Evolutionary conservation across 2,888 invertebrate genomes (phyloP), one percentile per base, ranked within the genome.

Genomic region (Polydesmus complanatus): DNA sequence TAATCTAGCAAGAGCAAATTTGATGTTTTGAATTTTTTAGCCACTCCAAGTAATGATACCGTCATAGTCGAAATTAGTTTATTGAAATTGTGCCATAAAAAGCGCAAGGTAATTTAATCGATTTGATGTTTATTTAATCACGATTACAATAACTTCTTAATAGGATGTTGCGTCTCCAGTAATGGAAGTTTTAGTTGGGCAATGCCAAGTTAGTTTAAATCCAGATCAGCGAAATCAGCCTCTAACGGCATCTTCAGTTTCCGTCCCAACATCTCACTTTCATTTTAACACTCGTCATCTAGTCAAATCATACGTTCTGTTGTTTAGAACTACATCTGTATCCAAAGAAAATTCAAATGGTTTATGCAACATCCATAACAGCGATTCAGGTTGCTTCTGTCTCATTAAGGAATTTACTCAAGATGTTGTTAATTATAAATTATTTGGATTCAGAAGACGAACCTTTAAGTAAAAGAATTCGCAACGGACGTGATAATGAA

Each of bases 201-300:
- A 69, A 61, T 68, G 70, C 21, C 68, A 67, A 48, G 69, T 73
- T 23, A 69, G 71, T 50, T 67, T 71, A 26, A 74, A 74, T 64
- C 71, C 70, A n/a, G 68, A 67, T 57, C 53, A 60, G 19, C 37
- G 54, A 51, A 65, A 64, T 59, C 64, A 64, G 56, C 65, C 81
- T 1, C 81, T 81, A 78, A 68, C 68, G 65, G 83, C 84, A 63
- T 83, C 88, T 1, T 86, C 88, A 23, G 83, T 92, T 61, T 88
- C 89, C 68, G 87, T 93, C 72, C 85, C 90, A 51, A 86, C 86
- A 67, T 89, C 91, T 69, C 83, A 85, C 37, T 91, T 94, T 73
- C 84, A 82, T 70, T 80, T 85, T 48, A 82, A 81, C 18, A 86
- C 85, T 66, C 88, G 88, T 2, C 85, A 87, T 63, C 79, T 85